Conservation (phyloP, 2,113 vertebrate species). For the Nerophis lumbriciformis region DNA sequence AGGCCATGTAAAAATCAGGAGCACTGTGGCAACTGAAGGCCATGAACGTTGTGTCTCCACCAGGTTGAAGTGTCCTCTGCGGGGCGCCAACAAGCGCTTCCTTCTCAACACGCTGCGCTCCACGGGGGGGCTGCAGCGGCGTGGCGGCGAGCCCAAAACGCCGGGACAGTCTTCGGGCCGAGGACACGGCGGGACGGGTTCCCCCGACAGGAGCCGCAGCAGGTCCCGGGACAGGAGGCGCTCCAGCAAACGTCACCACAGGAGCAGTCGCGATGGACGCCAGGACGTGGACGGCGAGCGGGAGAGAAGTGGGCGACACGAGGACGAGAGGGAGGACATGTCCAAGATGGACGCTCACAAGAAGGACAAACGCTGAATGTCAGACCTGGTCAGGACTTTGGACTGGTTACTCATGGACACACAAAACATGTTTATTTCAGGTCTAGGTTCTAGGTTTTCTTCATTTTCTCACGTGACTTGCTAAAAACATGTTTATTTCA, state of each 20-base stretch:
- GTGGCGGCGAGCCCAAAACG: conserved; percentile 57
- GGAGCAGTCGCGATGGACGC: conserved; percentile 32
- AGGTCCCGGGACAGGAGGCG: conserved; percentile 33
- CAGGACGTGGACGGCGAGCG: conserved; percentile 41
- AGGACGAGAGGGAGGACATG: conserved; percentile 30
- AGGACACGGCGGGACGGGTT: conserved; percentile 30
- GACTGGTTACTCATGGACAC: too few relatives aligned
- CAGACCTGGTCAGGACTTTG: neutral
- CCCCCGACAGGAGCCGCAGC: conserved; percentile 40
- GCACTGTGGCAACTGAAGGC: too few relatives aligned
- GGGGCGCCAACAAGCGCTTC: conserved; percentile 91
- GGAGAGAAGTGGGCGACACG: conserved; percentile 31
- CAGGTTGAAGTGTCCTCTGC: conserved; percentile 96
- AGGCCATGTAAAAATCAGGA: too few relatives aligned
- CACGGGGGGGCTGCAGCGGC: conserved; percentile 68
- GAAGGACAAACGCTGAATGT: conserved; percentile 30
- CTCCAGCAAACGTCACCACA: conserved; percentile 29
- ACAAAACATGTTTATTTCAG: too few relatives aligned
- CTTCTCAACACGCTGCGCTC: conserved; percentile 93
- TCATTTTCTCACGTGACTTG: too few relatives aligned
- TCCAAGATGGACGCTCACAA: conserved; percentile 29
- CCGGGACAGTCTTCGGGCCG: conserved; percentile 14
- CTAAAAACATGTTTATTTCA: too few relatives aligned
- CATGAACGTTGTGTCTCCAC: neutral
- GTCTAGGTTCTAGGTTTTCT: too few relatives aligned